Conservation (phyloP, 1,140 invertebrate genomes). For the Neodiprion virginianus region DNA sequence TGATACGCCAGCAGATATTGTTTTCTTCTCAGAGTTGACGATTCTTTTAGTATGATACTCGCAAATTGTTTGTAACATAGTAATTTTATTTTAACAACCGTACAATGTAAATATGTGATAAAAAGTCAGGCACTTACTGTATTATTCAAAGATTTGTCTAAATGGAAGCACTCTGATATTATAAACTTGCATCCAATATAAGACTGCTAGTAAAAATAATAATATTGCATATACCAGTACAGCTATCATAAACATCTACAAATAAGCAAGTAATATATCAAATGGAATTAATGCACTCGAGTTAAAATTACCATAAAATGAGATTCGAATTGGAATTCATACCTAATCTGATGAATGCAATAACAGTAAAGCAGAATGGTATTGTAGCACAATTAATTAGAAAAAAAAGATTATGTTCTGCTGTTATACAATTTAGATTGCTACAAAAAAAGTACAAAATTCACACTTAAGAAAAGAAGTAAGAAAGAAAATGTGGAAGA, state of each 20-base stretch:
- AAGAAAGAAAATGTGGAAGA: no score
- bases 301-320: neutral
- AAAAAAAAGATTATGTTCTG: no score
- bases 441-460: no score
- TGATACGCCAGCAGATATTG: neutral
- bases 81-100: neutral
- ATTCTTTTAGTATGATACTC: neutral
- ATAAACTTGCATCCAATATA: constrained; percentile 52
- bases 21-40: neutral
- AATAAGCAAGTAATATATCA: neutral
- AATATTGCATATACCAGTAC: constrained; percentile 44
- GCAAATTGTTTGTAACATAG: neutral
- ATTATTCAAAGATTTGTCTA: constrained; percentile 46
- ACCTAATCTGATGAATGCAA: neutral
- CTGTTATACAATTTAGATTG: no score
- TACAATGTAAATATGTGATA: neutral
- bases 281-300: neutral
- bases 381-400: no score
- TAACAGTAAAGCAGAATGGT: no score
- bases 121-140: neutral
- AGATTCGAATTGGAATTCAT: neutral
- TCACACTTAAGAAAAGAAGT: no score
- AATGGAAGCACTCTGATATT: constrained; percentile 43
- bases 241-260: constrained; percentile 47
- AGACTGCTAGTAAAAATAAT: constrained; percentile 43